These are phyloP conservation scores for Graphium colonna DNA, from an alignment of 2,888 invertebrate genomes.

Conservation along the genomic window DNA sequence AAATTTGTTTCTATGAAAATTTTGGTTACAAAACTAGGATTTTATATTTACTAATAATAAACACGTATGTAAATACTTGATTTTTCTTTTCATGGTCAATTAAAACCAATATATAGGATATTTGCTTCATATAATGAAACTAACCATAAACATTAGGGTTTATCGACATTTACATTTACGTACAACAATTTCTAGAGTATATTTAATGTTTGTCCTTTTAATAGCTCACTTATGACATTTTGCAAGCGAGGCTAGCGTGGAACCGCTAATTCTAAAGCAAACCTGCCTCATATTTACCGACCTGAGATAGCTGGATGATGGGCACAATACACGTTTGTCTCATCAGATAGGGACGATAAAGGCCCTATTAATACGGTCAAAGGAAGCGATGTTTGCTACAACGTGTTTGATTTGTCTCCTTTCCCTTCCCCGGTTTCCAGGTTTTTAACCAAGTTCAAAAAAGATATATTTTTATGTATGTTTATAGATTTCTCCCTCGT, in stretches of 20 bases:
- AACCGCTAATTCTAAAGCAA: constrained; percentile 51
- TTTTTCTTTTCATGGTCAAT: no score
- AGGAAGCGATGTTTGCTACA: constrained; percentile 57
- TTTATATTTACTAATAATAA: no score
- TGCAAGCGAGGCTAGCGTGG: constrained; percentile 32
- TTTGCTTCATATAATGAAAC: no score
- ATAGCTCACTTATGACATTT: constrained; percentile 25
- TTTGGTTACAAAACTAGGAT: no score
- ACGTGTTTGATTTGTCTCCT: constrained; percentile 52
- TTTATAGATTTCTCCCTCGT: no score
- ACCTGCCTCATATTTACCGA: constrained; percentile 51
- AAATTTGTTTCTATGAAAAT: no score
- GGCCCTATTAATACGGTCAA: constrained; percentile 59
- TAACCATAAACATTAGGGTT: no score
- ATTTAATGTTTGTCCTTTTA: constrained; percentile 6
- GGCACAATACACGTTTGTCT: constrained; percentile 57
- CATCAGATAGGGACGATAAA: constrained; percentile 55
- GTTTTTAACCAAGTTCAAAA: no score
- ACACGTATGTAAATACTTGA: no score
- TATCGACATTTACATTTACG: no score
- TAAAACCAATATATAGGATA: no score
- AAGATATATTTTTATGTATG: no score
- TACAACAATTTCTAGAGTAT: background rate
- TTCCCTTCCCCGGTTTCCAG: constrained; percentile 35
- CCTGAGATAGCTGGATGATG: constrained; percentile 49